Evolutionary conservation across 2,888 invertebrate genomes (phyloP), one percentile per base, ranked within the genome.

Genomic region (Phengaris arion): DNA sequence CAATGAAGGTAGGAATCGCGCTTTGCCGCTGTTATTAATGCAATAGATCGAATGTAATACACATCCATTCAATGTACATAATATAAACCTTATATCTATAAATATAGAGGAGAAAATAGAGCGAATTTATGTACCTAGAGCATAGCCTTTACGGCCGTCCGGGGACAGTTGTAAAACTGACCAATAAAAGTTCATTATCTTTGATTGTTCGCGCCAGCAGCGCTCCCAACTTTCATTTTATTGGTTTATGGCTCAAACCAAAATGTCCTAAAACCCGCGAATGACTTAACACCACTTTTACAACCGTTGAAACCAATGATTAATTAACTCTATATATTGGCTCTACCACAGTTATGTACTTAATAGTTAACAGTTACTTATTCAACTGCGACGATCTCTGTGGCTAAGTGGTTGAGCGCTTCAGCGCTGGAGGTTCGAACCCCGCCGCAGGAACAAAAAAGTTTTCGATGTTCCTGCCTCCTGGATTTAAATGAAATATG

Each of bases 131-230:
- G 83, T 84, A 85, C 81, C 81, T 81, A 81, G 80, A 81, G 82
- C 22, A 81, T 79, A 77, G 80, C 85, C 83, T 87, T 90, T 89
- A 92, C 89, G 87, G 86, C 88, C 89, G 87, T 86, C 86, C 85
- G 82, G 93, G 92, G 93, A 88, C 85, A 81, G 85, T 81, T 87
- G 88, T 93, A 93, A 92, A 92, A 89, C 89, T 94, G 94, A 93
- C 94, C 94, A 93, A 93, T 94, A 94, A 94, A 94, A 93, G 87
- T 92, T 90, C 92, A 94, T 94, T 93, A 93, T 93, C 72, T 72
- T 72, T 85, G 92, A 89, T 87, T 89, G 92, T 91, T 91, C 89
- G 86, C 88, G 87, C 89, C 90, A 85, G 86, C 90, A 85, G 86
- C 88, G 87, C 89, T 90, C 86, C 91, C 88, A 92, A 92, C 91